Evolutionary conservation across 2,797 vertebrate species (phyloP).

Genomic region (Passerculus sandwichensis): DNA sequence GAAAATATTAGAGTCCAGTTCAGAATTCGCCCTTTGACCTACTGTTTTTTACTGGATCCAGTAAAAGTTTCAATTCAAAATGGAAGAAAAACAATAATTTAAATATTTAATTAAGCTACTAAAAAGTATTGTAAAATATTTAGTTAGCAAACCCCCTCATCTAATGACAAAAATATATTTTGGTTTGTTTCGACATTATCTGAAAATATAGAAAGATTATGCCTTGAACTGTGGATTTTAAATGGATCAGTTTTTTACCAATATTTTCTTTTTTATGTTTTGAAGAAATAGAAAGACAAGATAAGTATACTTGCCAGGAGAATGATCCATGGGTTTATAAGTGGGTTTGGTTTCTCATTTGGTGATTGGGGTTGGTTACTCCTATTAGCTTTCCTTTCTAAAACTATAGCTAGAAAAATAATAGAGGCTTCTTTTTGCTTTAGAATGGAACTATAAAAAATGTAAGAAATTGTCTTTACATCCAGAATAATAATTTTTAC

Average conservation of each 20-base stretch:
- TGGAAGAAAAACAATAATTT: neutral
- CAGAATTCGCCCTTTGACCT: neutral
- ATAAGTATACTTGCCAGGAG: neutral
- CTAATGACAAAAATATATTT: neutral
- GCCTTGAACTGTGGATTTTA: neutral
- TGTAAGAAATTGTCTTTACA: neutral
- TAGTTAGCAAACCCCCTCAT: neutral
- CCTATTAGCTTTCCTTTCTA: neutral
- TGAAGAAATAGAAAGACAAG: neutral
- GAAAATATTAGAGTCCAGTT: neutral
- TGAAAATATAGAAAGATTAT: conserved; percentile 1
- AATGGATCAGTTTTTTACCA: neutral
- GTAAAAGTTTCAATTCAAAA: conserved; percentile 43
- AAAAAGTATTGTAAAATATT: conserved; percentile 27
- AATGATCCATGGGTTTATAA: neutral
- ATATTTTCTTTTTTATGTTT: neutral
- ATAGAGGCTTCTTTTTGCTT: neutral
- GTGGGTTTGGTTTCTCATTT: neutral
- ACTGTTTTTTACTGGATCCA: neutral
- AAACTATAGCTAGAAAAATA: neutral
- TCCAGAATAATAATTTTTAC: neutral
- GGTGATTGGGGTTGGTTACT: neutral
- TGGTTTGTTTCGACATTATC: neutral
- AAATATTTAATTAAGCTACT: conserved; percentile 56
- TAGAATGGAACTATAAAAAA: neutral